Percentiles rank a stretch among this genome's conserved stretches.
Evolutionary conservation across 2,888 invertebrate genomes (phyloP).

Genomic region (Exephanes ischioxanthus): DNA sequence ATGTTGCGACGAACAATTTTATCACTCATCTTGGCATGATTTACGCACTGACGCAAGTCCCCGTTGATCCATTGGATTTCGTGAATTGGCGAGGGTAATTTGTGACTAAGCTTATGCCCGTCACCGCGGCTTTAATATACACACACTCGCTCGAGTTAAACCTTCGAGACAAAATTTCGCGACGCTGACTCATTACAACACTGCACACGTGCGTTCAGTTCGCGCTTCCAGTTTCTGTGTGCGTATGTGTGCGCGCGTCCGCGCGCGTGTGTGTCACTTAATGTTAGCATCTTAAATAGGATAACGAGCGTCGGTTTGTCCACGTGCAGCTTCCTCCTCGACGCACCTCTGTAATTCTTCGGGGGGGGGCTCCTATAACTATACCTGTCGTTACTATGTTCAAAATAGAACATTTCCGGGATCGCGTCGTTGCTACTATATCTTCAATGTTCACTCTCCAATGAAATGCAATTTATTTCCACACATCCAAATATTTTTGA

Average conservation of each 20-base stretch:
- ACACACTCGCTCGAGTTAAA: conserved; percentile 23
- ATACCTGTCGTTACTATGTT: conserved; percentile 54
- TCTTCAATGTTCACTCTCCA: background rate
- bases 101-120: conserved; percentile 63
- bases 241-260: background rate
- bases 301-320: conserved; percentile 67
- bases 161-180: conserved; percentile 61
- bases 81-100: conserved; percentile 58
- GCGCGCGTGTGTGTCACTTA: conserved; percentile 57
- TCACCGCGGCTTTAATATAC: conserved; percentile 59
- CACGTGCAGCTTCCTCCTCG: conserved; percentile 67
- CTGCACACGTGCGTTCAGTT: conserved; percentile 42
- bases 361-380: conserved; percentile 50
- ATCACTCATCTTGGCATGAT: background rate
- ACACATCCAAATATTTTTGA: background rate
- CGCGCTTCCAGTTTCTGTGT: background rate
- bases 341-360: conserved; percentile 54
- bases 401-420: conserved; percentile 57
- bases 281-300: conserved; percentile 68
- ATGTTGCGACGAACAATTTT: background rate
- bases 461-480: background rate
- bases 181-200: conserved; percentile 67
- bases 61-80: conserved; percentile 55
- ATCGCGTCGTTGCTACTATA: conserved; percentile 22
- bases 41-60: conserved; percentile 47